These are phyloP conservation scores for Erythrolamprus reginae DNA, from an alignment of 2,113 vertebrate species.

Conservation along the genomic window DNA sequence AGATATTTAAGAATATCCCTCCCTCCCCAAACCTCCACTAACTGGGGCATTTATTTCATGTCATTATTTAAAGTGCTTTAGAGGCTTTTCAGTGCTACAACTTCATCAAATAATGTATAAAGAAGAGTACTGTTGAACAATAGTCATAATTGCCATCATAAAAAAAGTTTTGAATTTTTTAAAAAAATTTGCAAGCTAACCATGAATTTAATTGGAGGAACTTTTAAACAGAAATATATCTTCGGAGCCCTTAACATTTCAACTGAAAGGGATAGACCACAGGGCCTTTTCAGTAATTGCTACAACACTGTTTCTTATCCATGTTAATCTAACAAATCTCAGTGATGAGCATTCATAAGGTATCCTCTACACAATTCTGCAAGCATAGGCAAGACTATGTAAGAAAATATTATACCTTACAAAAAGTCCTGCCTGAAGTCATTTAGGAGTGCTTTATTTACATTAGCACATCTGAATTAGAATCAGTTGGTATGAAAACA, in stretches of 20 bases:
- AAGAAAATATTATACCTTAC: not conserved
- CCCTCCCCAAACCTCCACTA: not conserved
- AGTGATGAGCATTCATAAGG: not conserved
- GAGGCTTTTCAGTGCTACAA: not conserved
- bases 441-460: not conserved
- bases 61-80: not conserved
- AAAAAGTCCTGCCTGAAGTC: not conserved
- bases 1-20: not conserved
- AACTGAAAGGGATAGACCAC: not conserved
- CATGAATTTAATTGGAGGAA: not conserved
- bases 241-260: not conserved
- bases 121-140: not conserved
- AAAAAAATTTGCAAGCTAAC: not conserved
- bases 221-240: not conserved
- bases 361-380: not conserved
- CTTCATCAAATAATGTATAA: not conserved
- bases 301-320: not conserved
- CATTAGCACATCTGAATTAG: not conserved
- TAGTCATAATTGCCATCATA: not conserved
- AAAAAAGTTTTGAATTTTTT: not conserved
- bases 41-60: not conserved
- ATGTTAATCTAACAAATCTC: not conserved
- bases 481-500: too few species aligned
- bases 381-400: not conserved
- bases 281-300: not conserved